Percentiles rank a stretch among this genome's conserved stretches.
phyloP scores from a whole-genome alignment of 1,140 invertebrate species.

The Lasaia peninsularis region DNA sequence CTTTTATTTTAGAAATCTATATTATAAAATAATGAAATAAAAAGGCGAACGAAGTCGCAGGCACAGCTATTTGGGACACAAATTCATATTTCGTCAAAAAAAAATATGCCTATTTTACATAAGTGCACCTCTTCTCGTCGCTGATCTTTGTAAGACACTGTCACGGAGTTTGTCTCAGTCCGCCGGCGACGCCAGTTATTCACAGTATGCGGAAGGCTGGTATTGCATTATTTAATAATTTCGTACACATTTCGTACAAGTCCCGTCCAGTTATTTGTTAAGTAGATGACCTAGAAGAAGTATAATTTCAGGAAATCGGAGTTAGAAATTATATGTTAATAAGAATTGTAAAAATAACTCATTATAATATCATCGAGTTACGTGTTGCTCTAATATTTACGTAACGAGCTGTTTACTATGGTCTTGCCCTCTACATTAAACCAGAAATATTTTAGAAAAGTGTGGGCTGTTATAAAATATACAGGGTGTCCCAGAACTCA shows the following conservation, averaged over 20 bases:
- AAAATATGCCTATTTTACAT: background rate
- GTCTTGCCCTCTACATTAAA: too few relatives aligned
- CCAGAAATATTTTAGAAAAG: too few relatives aligned
- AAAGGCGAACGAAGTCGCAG: too few relatives aligned
- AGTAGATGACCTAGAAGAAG: slow-evolving; percentile 1
- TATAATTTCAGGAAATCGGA: background rate
- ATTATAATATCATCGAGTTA: background rate
- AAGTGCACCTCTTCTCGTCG: background rate
- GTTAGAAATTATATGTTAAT: slow-evolving; percentile 1
- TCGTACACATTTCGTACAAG: slow-evolving; percentile 9
- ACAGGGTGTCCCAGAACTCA: too few relatives aligned
- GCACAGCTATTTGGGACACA: too few relatives aligned
- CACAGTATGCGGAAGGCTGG: slow-evolving; percentile 56
- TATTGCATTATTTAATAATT: slow-evolving; percentile 40
- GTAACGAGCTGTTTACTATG: too few relatives aligned
- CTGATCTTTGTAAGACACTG: slow-evolving; percentile 40
- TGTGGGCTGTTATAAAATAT: too few relatives aligned
- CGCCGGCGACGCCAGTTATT: slow-evolving; percentile 46
- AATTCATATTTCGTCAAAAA: background rate
- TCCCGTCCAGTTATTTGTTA: background rate
- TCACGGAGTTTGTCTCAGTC: slow-evolving; percentile 43
- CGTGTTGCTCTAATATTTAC: too few relatives aligned
- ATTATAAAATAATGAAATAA: too few relatives aligned
- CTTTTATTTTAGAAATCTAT: too few relatives aligned
- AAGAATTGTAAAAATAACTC: background rate